These are phyloP conservation scores for Lucifuga dentata DNA, from an alignment of 2,113 vertebrate species.

Conservation along the genomic window DNA sequence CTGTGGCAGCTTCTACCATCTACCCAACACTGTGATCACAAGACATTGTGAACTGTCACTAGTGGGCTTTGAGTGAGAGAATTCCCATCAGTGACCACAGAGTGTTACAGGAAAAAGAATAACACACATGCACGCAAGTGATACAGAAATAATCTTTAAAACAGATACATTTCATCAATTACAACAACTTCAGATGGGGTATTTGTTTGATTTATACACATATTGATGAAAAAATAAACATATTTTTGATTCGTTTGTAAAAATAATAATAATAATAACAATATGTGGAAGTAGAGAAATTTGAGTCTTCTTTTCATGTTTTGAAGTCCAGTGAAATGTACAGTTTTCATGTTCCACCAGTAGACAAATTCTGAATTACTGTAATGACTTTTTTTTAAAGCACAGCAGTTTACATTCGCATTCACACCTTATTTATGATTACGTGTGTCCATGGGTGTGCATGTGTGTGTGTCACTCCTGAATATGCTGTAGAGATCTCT, in stretches of 20 bases:
- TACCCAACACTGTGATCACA: conserved; percentile 64
- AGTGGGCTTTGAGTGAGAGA: conserved; percentile 16
- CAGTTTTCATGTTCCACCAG: no score
- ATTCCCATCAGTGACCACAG: conserved; percentile 33
- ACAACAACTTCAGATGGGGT: no score
- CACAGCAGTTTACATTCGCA: conserved; percentile 41
- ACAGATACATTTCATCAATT: no score
- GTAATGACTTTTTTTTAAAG: neutral
- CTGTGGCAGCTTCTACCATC: conserved; percentile 53
- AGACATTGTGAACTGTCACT: conserved; percentile 61
- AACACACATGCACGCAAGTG: conserved; percentile 3
- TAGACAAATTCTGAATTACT: no score
- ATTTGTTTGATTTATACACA: no score
- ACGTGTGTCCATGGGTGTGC: neutral
- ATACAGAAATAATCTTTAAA: neutral
- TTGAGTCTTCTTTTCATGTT: no score
- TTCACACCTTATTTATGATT: neutral
- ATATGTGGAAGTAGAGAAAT: no score
- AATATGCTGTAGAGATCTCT: conserved; percentile 90
- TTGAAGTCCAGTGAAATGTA: neutral
- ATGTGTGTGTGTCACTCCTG: conserved; percentile 84
- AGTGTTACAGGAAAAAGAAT: conserved; percentile 23
- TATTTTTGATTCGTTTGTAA: no score
- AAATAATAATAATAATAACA: no score
- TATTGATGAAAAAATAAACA: neutral